Percentiles rank a stretch among this genome's conserved stretches.
phyloP scores from a whole-genome alignment of 2,113 vertebrate species.

The Potamarius usumacintae region DNA sequence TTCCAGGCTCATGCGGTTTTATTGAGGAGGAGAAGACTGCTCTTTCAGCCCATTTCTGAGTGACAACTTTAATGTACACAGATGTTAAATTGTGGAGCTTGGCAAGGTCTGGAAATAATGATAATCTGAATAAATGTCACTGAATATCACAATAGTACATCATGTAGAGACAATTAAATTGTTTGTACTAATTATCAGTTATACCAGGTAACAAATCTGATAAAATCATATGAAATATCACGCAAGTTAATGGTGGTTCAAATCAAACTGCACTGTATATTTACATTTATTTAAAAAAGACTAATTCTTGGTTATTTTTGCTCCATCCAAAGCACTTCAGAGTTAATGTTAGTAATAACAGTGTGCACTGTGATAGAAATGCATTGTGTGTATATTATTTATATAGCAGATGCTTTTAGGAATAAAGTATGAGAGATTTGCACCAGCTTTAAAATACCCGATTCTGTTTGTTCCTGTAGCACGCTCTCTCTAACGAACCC shows the following conservation, averaged over 20 bases:
- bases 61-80: background rate
- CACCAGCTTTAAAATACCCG: background rate
- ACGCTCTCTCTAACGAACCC: constrained; percentile 78
- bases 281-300: too few relatives aligned
- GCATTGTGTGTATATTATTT: background rate
- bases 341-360: background rate
- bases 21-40: background rate
- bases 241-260: background rate
- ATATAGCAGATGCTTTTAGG: background rate
- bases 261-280: too few relatives aligned
- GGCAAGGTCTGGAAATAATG: background rate
- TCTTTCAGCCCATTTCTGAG: background rate
- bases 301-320: too few relatives aligned
- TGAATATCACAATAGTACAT: too few relatives aligned
- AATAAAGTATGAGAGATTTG: background rate
- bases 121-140: too few relatives aligned
- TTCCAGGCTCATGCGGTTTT: background rate
- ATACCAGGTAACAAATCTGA: background rate
- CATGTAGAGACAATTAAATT: too few relatives aligned
- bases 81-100: background rate
- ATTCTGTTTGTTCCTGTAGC: constrained; percentile 60
- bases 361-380: background rate
- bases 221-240: background rate
- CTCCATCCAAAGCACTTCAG: background rate
- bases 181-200: background rate